Conservation (phyloP, 2,113 vertebrate genomes). For the Gracilinanus agilis region DNA sequence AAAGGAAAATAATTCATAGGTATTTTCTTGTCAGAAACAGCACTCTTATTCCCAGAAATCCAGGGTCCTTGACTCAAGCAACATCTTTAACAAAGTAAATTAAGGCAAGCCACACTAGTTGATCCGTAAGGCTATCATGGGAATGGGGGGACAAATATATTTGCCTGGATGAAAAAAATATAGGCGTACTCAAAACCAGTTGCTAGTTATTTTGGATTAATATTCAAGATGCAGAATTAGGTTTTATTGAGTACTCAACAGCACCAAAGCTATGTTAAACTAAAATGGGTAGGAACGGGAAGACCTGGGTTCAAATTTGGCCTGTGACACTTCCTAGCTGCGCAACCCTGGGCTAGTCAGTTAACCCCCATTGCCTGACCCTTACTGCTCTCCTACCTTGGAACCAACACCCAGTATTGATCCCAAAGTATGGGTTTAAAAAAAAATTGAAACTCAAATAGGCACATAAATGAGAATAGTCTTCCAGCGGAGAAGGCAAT, state of each 20-base stretch:
- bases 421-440: too few relatives aligned
- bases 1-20: constrained; percentile 30
- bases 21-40: constrained; percentile 52
- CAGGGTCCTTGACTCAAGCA: constrained; percentile 21
- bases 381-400: too few relatives aligned
- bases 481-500: not conserved
- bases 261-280: not conserved
- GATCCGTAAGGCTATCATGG: not conserved
- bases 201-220: not conserved
- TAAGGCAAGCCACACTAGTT: constrained; percentile 11
- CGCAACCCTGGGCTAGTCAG: too few relatives aligned
- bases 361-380: too few relatives aligned
- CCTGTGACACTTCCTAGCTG: too few relatives aligned
- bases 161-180: not conserved
- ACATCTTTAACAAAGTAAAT: not conserved
- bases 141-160: not conserved
- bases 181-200: not conserved
- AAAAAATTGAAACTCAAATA: too few relatives aligned
- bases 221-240: not conserved
- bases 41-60: constrained; percentile 42
- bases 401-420: too few relatives aligned
- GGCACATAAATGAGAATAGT: not conserved
- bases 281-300: not conserved
- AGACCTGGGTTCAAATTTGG: too few relatives aligned
- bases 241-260: not conserved